Evolutionary conservation across 1,140 invertebrate species (phyloP).

Genomic region (Lordiphosa mommai): DNA sequence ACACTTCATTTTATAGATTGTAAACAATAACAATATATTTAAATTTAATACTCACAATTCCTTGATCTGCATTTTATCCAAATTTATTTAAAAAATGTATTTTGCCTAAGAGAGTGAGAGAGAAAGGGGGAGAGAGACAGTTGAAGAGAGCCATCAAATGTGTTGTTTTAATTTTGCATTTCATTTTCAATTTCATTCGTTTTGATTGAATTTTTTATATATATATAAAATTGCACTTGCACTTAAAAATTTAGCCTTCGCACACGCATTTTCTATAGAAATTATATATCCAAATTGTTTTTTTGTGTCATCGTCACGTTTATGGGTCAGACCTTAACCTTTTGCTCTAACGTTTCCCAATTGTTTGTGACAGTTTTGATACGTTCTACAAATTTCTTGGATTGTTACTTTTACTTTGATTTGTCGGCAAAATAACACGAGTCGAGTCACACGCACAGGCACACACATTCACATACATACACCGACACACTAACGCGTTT

Average conservation of each 20-base stretch:
- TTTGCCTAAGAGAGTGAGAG: constrained; percentile 11
- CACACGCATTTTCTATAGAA: constrained; percentile 42
- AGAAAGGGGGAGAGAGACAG: constrained; percentile 11
- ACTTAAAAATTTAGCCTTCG: constrained; percentile 32
- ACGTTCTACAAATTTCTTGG: constrained; percentile 6
- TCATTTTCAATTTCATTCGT: constrained; percentile 23
- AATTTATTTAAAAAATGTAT: constrained; percentile 18
- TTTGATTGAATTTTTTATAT: constrained; percentile 20
- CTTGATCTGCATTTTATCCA: constrained; percentile 68
- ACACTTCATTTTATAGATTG: constrained; percentile 18
- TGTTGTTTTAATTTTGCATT: constrained; percentile 28
- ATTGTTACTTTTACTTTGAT: constrained; percentile 29
- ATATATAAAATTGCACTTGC: constrained; percentile 28
- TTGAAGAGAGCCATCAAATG: constrained; percentile 14
- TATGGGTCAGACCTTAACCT: too few relatives aligned
- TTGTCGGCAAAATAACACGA: constrained; percentile 69
- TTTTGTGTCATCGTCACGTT: neutral
- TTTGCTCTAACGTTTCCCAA: too few relatives aligned
- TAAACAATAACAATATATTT: constrained; percentile 4
- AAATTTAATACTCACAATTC: constrained; percentile 57
- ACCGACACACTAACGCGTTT: constrained; percentile 11
- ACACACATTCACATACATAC: constrained; percentile 13
- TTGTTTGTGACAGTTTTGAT: too few relatives aligned
- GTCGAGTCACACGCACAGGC: constrained; percentile 46
- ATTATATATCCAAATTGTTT: constrained; percentile 11